Evolutionary conservation across 2,797 vertebrate genomes (phyloP), one percentile per base, ranked within the genome.

Genomic region (Semotilus atromaculatus): DNA sequence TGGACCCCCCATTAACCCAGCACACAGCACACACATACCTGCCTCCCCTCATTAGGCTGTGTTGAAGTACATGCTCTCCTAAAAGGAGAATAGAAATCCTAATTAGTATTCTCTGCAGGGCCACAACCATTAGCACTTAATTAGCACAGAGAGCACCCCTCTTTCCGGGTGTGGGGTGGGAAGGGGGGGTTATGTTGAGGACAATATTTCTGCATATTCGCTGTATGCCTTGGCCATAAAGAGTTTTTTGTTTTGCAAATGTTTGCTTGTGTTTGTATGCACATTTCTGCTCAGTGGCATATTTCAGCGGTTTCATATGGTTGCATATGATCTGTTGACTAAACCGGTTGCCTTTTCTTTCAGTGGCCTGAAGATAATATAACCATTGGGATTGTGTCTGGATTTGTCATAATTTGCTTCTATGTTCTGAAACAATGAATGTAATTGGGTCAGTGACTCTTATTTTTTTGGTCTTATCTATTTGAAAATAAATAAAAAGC

Each of bases 41-140:
- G 93, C 92, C 90, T 94, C 92, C 88, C 89, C 95, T 95, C 94
- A 95, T 96, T 95, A 96, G 93, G 89, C 93, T 68, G 89, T 53
- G 68, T 87, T 95, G 94, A 93, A 95, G 94, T 94, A 90, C 89
- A 67, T 86, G 92, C 92, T 94, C 92, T 86, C 91, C 87, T 86
- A 10, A 72, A 91, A 81, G 93, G 90, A 95, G 94, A 95, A 95
- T 94, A 90, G 91, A 80, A 89, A 74, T 92, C 92, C 94, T 95
- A 95, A 96, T 96, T 96, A 95, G 94, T 94, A 94, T 95, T 95
- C 94, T 94, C 94, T 85, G 92, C 93, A 94, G 94, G 94, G 93
- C 93, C 91, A 91, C 93, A 90, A 91, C 94, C 95, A 95, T 95
- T 95, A 96, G 94, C 94, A 95, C 95, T 95, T 95, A 94, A 96